Conservation (phyloP, 2,888 invertebrate genomes). For the Drosophila nigricruria region DNA sequence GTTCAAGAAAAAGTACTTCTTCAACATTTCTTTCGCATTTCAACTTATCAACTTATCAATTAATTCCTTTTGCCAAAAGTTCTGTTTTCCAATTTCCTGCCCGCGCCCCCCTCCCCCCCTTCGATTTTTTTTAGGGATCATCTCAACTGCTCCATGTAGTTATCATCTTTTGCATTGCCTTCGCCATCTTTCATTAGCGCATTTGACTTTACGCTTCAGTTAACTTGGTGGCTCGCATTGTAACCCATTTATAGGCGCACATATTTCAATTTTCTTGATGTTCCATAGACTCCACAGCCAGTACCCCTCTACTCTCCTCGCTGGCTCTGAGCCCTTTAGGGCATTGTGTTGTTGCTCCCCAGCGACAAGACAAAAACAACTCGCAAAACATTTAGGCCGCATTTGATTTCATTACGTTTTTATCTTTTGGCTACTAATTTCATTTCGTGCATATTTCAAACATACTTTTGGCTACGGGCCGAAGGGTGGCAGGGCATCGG, state of each 20-base stretch:
- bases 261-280: constrained; percentile 69
- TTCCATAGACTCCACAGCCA: not conserved
- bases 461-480: constrained; percentile 30
- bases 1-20: constrained; percentile 8
- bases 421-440: constrained; percentile 75
- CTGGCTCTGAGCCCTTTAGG: constrained; percentile 8
- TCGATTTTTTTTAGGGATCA: constrained; percentile 18
- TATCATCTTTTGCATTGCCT: constrained; percentile 39
- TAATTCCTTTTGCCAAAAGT: constrained; percentile 23
- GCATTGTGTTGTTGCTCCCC: constrained; percentile 40
- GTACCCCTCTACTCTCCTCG: too few species aligned
- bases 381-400: constrained; percentile 74
- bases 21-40: constrained; percentile 19
- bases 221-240: constrained; percentile 55
- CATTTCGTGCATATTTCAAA: constrained; percentile 71
- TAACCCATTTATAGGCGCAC: constrained; percentile 70
- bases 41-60: constrained; percentile 45
- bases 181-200: constrained; percentile 68
- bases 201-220: constrained; percentile 69
- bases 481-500: not conserved
- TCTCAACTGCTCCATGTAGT: constrained; percentile 25
- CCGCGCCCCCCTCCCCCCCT: not conserved
- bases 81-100: constrained; percentile 26
- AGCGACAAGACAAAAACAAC: constrained; percentile 35
- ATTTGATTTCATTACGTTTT: constrained; percentile 79